Conservation (phyloP, 1,140 invertebrate species). For the Gonatopus flavifemur region DNA sequence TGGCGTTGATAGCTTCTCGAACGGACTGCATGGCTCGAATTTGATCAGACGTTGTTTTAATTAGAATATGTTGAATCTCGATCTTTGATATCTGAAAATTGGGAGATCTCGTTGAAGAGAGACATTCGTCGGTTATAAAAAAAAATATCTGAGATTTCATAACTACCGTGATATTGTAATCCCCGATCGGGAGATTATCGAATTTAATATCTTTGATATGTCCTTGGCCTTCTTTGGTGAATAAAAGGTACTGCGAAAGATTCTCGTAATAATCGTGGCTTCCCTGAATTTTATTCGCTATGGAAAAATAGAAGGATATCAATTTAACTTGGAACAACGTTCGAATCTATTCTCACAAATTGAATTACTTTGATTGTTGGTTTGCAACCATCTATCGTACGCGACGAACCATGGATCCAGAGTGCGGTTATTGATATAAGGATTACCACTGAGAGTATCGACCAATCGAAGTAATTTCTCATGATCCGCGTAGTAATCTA, state of each 20-base stretch:
- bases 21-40: conserved; percentile 47
- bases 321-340: too few relatives aligned
- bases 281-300: conserved; percentile 34
- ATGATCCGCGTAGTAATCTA: conserved; percentile 50
- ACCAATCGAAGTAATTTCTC: conserved; percentile 36
- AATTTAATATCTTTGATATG: conserved; percentile 56
- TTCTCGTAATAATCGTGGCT: conserved; percentile 47
- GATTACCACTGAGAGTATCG: conserved; percentile 36
- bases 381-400: conserved; percentile 42
- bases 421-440: conserved; percentile 48
- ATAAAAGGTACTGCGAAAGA: conserved; percentile 49
- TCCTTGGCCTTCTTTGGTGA: conserved; percentile 48
- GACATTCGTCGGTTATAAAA: not conserved
- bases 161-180: conserved; percentile 54
- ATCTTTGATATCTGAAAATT: conserved; percentile 47
- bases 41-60: conserved; percentile 45
- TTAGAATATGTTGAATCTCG: conserved; percentile 47
- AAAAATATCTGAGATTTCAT: not conserved
- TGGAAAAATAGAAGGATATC: not conserved
- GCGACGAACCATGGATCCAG: conserved; percentile 51
- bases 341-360: too few relatives aligned
- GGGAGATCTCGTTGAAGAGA: not conserved
- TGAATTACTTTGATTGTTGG: conserved; percentile 33
- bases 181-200: conserved; percentile 38
- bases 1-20: conserved; percentile 33